phyloP scores from a whole-genome alignment of 2,888 invertebrate genomes.

The Mimas tiliae region DNA sequence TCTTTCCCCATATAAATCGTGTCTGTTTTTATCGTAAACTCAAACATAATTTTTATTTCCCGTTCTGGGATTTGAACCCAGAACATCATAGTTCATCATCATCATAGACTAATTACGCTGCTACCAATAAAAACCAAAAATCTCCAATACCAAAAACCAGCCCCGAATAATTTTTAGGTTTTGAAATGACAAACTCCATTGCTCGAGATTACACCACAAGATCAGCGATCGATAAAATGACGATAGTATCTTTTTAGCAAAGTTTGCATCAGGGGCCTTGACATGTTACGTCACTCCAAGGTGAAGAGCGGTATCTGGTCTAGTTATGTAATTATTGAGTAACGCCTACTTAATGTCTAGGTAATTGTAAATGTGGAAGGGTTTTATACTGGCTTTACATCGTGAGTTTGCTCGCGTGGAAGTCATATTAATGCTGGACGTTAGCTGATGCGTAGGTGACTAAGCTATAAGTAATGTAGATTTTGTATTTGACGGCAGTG shows the following conservation, averaged over 20 bases:
- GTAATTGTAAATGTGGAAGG: slow-evolving; percentile 1
- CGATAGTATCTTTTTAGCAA: slow-evolving; percentile 28
- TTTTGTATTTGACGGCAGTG: too few species aligned
- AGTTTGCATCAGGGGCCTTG: slow-evolving; percentile 44
- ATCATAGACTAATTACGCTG: too few species aligned
- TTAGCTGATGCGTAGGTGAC: too few species aligned
- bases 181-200: background rate
- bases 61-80: too few species aligned
- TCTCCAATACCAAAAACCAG: background rate
- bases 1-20: too few species aligned
- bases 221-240: slow-evolving; percentile 11
- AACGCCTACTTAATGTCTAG: slow-evolving; percentile 29
- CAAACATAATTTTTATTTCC: too few species aligned
- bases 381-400: background rate
- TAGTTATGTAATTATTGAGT: slow-evolving; percentile 54
- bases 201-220: slow-evolving; percentile 8
- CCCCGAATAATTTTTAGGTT: background rate
- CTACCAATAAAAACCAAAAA: background rate
- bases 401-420: background rate
- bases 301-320: slow-evolving; percentile 62
- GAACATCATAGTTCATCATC: too few species aligned
- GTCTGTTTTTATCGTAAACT: too few species aligned
- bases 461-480: too few species aligned
- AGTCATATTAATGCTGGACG: too few species aligned
- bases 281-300: slow-evolving; percentile 54